Base-by-base conservation (phyloP, 2,888 invertebrate genomes). In the Eulithis prunata region DNA sequence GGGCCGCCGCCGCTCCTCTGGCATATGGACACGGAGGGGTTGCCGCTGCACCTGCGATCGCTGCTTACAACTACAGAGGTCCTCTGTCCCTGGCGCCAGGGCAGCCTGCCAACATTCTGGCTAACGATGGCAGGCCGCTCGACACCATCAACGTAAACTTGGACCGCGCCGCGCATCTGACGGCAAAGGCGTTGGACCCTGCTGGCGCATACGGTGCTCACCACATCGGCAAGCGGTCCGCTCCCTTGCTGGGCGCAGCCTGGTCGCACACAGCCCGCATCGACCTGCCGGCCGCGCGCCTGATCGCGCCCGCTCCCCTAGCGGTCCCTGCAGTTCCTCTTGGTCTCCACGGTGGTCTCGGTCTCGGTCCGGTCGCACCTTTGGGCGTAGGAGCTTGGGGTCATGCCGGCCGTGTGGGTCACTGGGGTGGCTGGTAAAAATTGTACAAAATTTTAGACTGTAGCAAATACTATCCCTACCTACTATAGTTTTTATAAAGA, bases 91-190 rank as follows among this genome's bases (percentile, higher is more conserved):
- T 74, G 57, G 75, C 72, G 57, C 71, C 75, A 1, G 74, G 72
- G 41, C 91, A 91, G 74, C 93, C 93, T 56, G 93, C 93, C 71
- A 88, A 83, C 79, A 88, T 93, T 66, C 70, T 91, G 71, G 90
- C 90, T 57, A 84, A 89, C 55, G 91, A 91, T 71, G 92, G 93
- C 78, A 90, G 91, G 76, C 93, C 93, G 2, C 79, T 93, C 52
- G 93, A 93, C 70, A 93, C 93, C 59, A 80, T 92, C 47, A 91
- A 89, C 70, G 93, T 93, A 47, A 92, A 92, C 78, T 78, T 90
- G 73, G 92, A 92, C 78, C 90, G 90, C 61, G 90, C 87, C 12
- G 87, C 88, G 61, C 91, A 91, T 75, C 76, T 79, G 69, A 91
- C 90, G 61, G 91, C 91, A 5, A 84, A 83, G 69, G 88, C 88